These are phyloP conservation scores for Galago senegalensis DNA, from an alignment of 2,797 vertebrate species.

Conservation along the genomic window DNA sequence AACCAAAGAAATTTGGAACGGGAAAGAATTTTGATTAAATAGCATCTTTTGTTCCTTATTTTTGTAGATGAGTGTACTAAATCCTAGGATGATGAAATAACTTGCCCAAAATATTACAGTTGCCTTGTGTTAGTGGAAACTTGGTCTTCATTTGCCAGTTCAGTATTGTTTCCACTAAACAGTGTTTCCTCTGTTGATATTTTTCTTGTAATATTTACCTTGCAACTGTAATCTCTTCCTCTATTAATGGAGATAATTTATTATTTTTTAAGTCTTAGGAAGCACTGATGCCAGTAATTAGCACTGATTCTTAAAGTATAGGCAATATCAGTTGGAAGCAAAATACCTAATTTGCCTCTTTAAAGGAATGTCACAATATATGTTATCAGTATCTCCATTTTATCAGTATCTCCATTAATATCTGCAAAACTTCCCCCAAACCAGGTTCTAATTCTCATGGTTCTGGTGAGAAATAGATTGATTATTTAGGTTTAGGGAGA, in stretches of 20 bases:
- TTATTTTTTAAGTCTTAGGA: slow-evolving; percentile 45
- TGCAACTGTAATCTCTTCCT: background rate
- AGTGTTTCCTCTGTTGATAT: background rate
- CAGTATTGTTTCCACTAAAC: background rate
- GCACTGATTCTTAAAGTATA: slow-evolving; percentile 1
- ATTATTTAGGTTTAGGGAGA: slow-evolving; percentile 44
- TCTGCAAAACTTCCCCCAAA: slow-evolving; percentile 11
- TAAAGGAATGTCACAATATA: background rate
- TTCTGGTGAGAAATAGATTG: background rate
- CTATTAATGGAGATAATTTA: slow-evolving; percentile 46
- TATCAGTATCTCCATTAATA: slow-evolving; percentile 7
- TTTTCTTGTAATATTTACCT: background rate
- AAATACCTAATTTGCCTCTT: slow-evolving; percentile 6
- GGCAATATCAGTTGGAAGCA: background rate
- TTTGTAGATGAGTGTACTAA: background rate
- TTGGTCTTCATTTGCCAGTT: slow-evolving; percentile 48
- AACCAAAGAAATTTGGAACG: slow-evolving; percentile 47
- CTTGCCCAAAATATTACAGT: slow-evolving; percentile 2
- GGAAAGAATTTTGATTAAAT: slow-evolving; percentile 42
- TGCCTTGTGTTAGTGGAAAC: slow-evolving; percentile 9
- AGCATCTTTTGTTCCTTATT: background rate
- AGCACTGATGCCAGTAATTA: slow-evolving; percentile 8
- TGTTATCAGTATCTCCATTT: slow-evolving; percentile 21
- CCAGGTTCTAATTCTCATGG: background rate
- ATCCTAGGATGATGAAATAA: background rate